Base-by-base conservation (phyloP, 2,888 invertebrate species). In the Hoplodrina blanda region DNA sequence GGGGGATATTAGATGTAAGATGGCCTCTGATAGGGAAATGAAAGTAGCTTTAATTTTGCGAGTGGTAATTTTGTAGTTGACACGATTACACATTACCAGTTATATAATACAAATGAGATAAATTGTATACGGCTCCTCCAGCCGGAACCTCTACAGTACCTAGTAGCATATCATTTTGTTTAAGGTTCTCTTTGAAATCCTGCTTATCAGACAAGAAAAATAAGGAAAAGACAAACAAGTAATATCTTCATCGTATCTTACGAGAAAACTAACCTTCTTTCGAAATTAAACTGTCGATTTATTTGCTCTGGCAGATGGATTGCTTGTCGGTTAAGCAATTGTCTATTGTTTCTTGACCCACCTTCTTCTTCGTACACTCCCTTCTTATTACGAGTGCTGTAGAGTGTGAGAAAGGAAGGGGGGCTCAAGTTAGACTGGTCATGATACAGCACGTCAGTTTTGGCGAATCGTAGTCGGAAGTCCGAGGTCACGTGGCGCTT, bases 241-340 rank as follows among this genome's bases (percentile, higher is more conserved):
- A 72, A 72, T 79, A 61, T 62, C 62, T 57, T 37, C 80, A 63
- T 68, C 76, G 70, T 76, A 71, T 78, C 70, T 60, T 60, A 69
- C 54, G 64, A 80, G 82, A 85, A 78, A 80, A 80, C 62, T 76
- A 74, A 79, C 77, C 71, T 81, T 70, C 76, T 83, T 83, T 86
- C 82, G 65, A 91, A 91, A 92, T 91, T 92, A 92, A 91, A 88
- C 90, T 90, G 91, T 92, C 90, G 90, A 89, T 91, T 91, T 91
- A 93, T 92, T 91, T 92, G 88, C 88, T 82, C 82, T 75, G 78
- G 83, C 88, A 91, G 92, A 93, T 91, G 91, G 91, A 93, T 93
- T 89, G 90, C 86, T 89, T 88, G 87, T 89, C 87, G 85, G 85
- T 84, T 79, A 82, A 66, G 76, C 83, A 76, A 80, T 81, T 78